Evolutionary conservation across 2,797 vertebrate species (phyloP).

Genomic region (Mus minutoides): DNA sequence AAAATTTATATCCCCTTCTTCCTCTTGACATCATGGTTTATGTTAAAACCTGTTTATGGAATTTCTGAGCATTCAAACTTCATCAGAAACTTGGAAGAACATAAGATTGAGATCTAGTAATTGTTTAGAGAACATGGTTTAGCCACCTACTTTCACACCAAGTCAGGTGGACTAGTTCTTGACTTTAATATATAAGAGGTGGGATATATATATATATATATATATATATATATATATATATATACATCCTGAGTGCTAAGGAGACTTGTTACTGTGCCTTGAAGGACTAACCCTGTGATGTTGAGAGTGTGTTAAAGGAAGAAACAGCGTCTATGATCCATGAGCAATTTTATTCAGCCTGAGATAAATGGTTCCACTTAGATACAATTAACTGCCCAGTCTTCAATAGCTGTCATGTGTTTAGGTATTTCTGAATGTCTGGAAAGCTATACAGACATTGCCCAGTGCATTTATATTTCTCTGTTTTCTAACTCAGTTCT

Average conservation of each 20-base stretch:
- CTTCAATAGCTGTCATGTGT: neutral
- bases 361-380: neutral
- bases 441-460: conserved; percentile 15
- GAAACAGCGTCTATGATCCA: neutral
- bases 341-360: conserved; percentile 5
- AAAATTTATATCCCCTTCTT: neutral
- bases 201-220: no score
- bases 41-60: conserved; percentile 24
- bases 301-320: neutral
- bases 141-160: neutral
- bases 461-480: neutral
- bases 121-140: neutral
- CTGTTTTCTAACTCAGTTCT: conserved; percentile 30
- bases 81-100: conserved; percentile 18
- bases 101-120: conserved; percentile 49
- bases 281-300: neutral
- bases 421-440: conserved; percentile 45
- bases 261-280: no score
- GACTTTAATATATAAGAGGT: neutral
- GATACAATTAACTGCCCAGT: neutral
- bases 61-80: conserved; percentile 38
- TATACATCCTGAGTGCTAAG: neutral
- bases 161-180: neutral
- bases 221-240: no score
- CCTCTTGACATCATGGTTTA: neutral